These are phyloP conservation scores for Venustaconcha ellipsiformis DNA, from an alignment of 1,140 invertebrate species.

Conservation along the genomic window DNA sequence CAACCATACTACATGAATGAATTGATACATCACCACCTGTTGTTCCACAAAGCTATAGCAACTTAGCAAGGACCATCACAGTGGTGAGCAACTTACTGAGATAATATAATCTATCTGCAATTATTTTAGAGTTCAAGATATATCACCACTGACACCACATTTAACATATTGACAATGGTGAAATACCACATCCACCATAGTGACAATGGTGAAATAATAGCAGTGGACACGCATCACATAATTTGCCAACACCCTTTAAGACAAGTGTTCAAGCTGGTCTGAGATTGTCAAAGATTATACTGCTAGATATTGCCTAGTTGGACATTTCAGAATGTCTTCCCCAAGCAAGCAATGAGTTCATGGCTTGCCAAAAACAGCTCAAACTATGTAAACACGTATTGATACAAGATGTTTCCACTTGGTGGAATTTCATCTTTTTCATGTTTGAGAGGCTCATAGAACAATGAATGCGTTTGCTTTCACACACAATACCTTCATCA, in stretches of 20 bases:
- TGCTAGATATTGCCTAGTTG: neutral
- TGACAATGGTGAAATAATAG: too few species aligned
- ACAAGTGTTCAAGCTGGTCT: too few species aligned
- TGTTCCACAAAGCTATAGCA: too few species aligned
- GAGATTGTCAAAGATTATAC: too few species aligned
- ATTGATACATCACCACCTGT: too few species aligned
- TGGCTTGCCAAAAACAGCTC: slow-evolving; percentile 9
- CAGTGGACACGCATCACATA: too few species aligned
- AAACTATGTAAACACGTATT: neutral
- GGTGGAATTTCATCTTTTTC: slow-evolving; percentile 7
- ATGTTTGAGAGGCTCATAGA: slow-evolving; percentile 17
- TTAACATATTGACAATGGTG: too few species aligned
- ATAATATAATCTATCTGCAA: neutral
- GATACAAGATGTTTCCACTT: slow-evolving; percentile 7
- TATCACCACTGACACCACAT: too few species aligned
- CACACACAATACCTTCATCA: slow-evolving; percentile 4
- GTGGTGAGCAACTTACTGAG: neutral
- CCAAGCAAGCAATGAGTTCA: slow-evolving; percentile 6
- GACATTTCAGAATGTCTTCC: slow-evolving; percentile 3
- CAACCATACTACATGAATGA: too few species aligned
- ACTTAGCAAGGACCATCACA: slow-evolving; percentile 9
- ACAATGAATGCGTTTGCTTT: slow-evolving; percentile 8
- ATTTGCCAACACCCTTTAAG: too few species aligned
- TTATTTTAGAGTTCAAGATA: too few species aligned
- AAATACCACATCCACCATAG: too few species aligned